A percentile compares a stretch with the other conserved stretches of the same genome.
Evolutionary conservation across 2,113 vertebrate genomes (phyloP).

Genomic region (Plectropomus leopardus): DNA sequence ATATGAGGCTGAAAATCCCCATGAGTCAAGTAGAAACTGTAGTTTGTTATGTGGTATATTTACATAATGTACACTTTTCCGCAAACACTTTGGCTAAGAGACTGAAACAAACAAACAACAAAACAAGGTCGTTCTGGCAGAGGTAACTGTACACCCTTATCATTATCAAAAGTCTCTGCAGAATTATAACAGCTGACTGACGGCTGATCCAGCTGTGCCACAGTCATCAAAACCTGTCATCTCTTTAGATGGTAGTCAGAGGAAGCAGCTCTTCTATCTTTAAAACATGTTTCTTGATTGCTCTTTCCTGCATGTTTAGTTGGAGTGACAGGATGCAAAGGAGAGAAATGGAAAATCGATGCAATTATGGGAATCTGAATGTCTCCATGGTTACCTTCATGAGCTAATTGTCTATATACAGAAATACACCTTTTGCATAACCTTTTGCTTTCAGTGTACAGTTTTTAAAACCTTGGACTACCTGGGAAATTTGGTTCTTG

Average conservation of each 20-base stretch:
- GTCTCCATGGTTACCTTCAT: neutral
- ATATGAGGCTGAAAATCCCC: neutral
- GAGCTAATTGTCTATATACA: neutral
- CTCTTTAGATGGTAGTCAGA: neutral
- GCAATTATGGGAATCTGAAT: neutral
- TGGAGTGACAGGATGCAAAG: neutral
- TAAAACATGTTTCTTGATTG: no score
- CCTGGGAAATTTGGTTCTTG: neutral
- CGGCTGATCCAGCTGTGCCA: neutral
- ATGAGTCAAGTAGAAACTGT: neutral
- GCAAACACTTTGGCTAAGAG: neutral
- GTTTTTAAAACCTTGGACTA: neutral
- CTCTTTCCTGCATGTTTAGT: neutral
- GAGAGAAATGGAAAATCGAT: neutral
- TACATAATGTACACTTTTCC: neutral
- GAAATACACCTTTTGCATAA: neutral
- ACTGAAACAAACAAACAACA: neutral
- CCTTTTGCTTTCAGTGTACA: neutral
- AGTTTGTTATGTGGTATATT: neutral
- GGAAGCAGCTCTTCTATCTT: neutral
- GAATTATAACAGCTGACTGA: neutral
- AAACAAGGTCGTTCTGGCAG: neutral
- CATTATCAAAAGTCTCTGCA: neutral
- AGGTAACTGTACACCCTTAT: neutral
- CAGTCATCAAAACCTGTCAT: neutral